Conservation (phyloP, 2,113 vertebrate species). For the Lepus americanus region DNA sequence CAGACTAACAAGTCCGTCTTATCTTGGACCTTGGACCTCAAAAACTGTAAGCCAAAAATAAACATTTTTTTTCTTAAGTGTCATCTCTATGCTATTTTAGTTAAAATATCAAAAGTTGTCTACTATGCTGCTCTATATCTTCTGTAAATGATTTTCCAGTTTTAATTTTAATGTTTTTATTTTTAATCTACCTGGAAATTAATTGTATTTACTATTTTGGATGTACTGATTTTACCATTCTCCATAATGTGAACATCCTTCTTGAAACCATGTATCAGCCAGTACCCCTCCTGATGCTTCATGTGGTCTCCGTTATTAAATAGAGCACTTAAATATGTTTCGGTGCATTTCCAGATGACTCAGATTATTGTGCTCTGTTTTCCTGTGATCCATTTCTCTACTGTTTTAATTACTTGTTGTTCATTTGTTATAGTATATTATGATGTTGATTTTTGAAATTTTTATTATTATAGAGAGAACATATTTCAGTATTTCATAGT, state of each 20-base stretch:
- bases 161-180: conserved; percentile 10
- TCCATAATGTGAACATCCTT: neutral
- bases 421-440: neutral
- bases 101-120: no score
- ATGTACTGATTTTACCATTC: neutral
- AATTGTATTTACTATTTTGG: neutral
- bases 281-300: neutral
- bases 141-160: neutral
- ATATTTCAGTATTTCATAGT: no score
- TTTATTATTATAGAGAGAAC: neutral
- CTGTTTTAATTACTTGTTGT: neutral
- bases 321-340: neutral
- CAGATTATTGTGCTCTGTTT: neutral
- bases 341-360: neutral
- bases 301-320: neutral
- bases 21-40: no score
- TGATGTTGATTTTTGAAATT: neutral
- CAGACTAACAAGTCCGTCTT: no score
- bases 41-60: no score
- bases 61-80: no score
- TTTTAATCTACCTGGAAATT: conserved; percentile 17
- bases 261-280: neutral
- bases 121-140: neutral
- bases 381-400: neutral
- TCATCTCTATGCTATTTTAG: no score